Evolutionary conservation across 2,797 vertebrate species (phyloP).

Genomic region (Spinus pinus): DNA sequence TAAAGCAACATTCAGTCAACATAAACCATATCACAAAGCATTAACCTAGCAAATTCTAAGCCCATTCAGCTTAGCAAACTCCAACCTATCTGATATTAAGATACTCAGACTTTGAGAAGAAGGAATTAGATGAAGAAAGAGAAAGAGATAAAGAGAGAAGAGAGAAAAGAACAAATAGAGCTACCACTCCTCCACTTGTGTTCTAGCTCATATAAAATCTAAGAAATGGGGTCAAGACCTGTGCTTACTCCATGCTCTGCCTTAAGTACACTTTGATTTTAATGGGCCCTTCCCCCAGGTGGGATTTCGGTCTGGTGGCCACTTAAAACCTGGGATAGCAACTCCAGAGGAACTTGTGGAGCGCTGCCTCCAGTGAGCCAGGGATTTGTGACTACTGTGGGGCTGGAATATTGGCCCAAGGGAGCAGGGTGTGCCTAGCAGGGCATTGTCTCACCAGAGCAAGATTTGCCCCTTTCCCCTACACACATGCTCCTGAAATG

Average conservation of each 20-base stretch:
- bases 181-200: accelerated
- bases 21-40: neutral
- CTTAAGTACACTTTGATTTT: neutral
- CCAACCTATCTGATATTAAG: neutral
- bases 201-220: neutral
- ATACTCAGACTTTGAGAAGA: neutral
- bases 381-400: neutral
- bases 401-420: too few relatives aligned
- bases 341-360: neutral
- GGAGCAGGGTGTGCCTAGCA: neutral
- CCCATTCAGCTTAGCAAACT: neutral
- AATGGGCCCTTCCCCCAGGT: neutral
- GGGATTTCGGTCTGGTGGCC: neutral
- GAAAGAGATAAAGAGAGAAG: neutral
- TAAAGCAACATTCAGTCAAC: neutral
- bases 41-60: neutral
- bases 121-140: neutral
- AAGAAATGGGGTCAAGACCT: neutral
- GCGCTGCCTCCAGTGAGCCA: neutral
- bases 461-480: neutral
- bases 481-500: neutral
- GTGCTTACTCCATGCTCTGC: neutral
- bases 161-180: neutral
- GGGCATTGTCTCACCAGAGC: neutral
- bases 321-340: too few relatives aligned